Evolutionary conservation across 2,888 invertebrate genomes (phyloP).

Genomic region (Synanthedon vespiformis): DNA sequence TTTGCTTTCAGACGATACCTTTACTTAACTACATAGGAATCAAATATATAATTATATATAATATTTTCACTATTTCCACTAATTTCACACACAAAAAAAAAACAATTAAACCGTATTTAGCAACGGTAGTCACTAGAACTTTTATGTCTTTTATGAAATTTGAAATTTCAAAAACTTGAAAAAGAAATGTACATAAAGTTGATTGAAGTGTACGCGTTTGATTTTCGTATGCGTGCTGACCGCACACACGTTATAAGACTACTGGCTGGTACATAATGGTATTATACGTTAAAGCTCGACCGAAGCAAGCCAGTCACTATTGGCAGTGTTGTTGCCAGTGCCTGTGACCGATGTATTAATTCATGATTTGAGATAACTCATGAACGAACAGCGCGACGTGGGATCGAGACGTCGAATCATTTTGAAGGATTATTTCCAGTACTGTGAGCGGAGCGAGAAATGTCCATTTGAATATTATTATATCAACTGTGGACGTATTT

Average conservation of each 20-base stretch:
- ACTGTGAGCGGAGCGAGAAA: no score
- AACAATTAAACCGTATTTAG: background rate
- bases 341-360: conserved; percentile 36
- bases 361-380: conserved; percentile 42
- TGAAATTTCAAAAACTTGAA: background rate
- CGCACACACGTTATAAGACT: conserved; percentile 39
- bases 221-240: conserved; percentile 41
- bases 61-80: conserved; percentile 8
- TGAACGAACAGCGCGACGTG: conserved; percentile 5
- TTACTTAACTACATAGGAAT: conserved; percentile 13
- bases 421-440: background rate
- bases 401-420: conserved; percentile 3
- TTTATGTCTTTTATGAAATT: conserved; percentile 12
- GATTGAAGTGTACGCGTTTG: conserved; percentile 4
- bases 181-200: background rate
- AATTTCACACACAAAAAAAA: background rate
- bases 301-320: conserved; percentile 17
- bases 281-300: background rate
- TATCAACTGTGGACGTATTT: no score
- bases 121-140: conserved; percentile 6
- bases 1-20: conserved; percentile 15
- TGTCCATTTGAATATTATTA: no score
- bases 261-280: conserved; percentile 23
- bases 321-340: conserved; percentile 15
- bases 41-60: conserved; percentile 8